Percentiles rank a stretch among this genome's conserved stretches.
Evolutionary conservation across 2,797 vertebrate genomes (phyloP).

Genomic region (Sphaeramia orbicularis): DNA sequence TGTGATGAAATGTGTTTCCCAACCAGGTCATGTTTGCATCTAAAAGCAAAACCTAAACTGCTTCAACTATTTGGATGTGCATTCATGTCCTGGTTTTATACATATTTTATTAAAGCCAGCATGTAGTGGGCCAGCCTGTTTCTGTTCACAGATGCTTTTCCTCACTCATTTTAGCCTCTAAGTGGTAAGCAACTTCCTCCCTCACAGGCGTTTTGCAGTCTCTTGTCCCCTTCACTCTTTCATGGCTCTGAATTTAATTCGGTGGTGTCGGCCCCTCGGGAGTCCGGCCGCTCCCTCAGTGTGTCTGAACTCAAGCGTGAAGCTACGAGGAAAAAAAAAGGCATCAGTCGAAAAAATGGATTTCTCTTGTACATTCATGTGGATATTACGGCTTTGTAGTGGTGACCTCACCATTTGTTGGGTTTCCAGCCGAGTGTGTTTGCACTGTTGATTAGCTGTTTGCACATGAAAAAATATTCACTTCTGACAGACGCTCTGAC

Average conservation of each 20-base stretch:
- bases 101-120: not conserved
- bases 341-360: slow-evolving; percentile 4
- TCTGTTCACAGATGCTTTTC: slow-evolving; percentile 18
- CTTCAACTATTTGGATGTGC: not conserved
- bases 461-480: slow-evolving; percentile 10
- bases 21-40: slow-evolving; percentile 14
- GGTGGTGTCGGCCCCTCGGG: slow-evolving; percentile 41
- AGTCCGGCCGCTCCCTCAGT: slow-evolving; percentile 29
- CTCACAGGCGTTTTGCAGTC: slow-evolving; percentile 24
- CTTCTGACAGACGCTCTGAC: slow-evolving; percentile 26
- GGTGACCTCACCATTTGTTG: not conserved
- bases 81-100: not conserved
- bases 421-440: slow-evolving; percentile 14
- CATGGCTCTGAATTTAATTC: slow-evolving; percentile 58
- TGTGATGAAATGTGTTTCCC: not conserved
- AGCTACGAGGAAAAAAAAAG: slow-evolving; percentile 43
- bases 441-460: slow-evolving; percentile 38
- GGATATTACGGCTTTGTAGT: slow-evolving; percentile 26
- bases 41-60: not conserved
- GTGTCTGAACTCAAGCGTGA: slow-evolving; percentile 49
- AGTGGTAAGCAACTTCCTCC: slow-evolving; percentile 25
- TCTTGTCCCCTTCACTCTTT: slow-evolving; percentile 42
- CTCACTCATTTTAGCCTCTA: slow-evolving; percentile 23
- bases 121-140: not conserved
- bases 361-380: slow-evolving; percentile 18